Evolutionary conservation across 2,113 vertebrate species (phyloP), one percentile per base, ranked within the genome.

Genomic region (Tringa solitaria): DNA sequence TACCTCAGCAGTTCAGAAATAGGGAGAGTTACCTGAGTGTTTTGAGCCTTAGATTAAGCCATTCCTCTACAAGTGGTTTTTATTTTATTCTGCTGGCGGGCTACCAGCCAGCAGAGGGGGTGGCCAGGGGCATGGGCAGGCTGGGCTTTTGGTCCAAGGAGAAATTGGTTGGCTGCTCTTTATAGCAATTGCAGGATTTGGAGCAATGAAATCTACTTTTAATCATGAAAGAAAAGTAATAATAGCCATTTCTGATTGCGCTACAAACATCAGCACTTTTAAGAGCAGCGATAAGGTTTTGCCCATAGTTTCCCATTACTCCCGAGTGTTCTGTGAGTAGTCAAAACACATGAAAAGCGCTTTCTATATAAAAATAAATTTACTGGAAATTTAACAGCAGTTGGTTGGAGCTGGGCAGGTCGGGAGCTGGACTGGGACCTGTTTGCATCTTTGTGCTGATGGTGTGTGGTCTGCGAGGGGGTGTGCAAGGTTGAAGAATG

Each of bases 391-490:
- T 26, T 13, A 30, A 3, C 21, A 33, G 9, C 20, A 8, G 51
- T 14, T 54, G 27, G 3, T 32, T 41, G 67, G 46, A 73, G 67
- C 22, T 41, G 27, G 30, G 16, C 27, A 8, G 19, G 17, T 17
- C 1, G 4, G 37, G 17, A 60, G 21, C 65, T 48, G 51, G 41
- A 10, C 9, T 12, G 23, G 6, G 87, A 51, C 54, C 48, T 22
- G 13, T 11, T 30, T 37, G 14, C 27, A 30, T 4, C 1, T 22
- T 19, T 5, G 0, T 15, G 60, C 28, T 12, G 43, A 4, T 17
- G 37, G 26, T 6, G 28, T 20, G 26, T 7, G 6, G 17, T 10
- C 21, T 50, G 46, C 1, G 1, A 45, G 39, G 20, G 14, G 32
- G 15, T 13, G 14, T 1, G 1, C 30, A 8, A 21, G 19, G 14